Evolutionary conservation across 2,797 vertebrate genomes (phyloP), one percentile per base, ranked within the genome.

Genomic region (Gallinago stenura): DNA sequence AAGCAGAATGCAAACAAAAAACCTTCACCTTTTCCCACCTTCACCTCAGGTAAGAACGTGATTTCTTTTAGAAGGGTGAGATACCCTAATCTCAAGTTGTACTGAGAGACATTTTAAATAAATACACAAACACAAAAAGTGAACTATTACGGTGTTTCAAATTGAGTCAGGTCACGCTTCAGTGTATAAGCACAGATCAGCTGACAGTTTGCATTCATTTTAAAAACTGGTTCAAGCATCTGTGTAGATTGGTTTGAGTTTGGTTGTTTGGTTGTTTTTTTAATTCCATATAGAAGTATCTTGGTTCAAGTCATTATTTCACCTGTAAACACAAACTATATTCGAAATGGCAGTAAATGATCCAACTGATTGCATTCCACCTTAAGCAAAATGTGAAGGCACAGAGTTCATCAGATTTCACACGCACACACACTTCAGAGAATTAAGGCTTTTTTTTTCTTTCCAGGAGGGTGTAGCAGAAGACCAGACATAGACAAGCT

Each of bases 381-480:
- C 64, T 82, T 31, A 60, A 12, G 13, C 19, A 88, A 80, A 45
- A 71, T 0, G 0, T 10, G 5, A 9, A 78, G 37, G 26, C 17
- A 83, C 4, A 20, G 21, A 62, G 17, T 18, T 79, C 13, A 80
- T 69, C 20, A 51, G 5, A 45, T 64, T 72, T 70, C 20, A 3
- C 18, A 22, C 8, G 20, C 8, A 3, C 18, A 22, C 0, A 9
- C 14, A n/a, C 21, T 45, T 26, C 7, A 45, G 30, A 48, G n/a
- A 81, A 31, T 35, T 45, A 60, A 30, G 3, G 4, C 0, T 0
- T 24, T 21, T 43, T 12, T 62, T 20, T 26, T 25, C 37, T 2
- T 12, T 8, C 58, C 58, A 60, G 35, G 9, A 58, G 8, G 3
- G 10, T 26, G 26, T 7, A 53, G 45, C 28, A 68, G 21, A 69